Evolutionary conservation across 2,113 vertebrate genomes (phyloP).

Genomic region (Origma solitaria): DNA sequence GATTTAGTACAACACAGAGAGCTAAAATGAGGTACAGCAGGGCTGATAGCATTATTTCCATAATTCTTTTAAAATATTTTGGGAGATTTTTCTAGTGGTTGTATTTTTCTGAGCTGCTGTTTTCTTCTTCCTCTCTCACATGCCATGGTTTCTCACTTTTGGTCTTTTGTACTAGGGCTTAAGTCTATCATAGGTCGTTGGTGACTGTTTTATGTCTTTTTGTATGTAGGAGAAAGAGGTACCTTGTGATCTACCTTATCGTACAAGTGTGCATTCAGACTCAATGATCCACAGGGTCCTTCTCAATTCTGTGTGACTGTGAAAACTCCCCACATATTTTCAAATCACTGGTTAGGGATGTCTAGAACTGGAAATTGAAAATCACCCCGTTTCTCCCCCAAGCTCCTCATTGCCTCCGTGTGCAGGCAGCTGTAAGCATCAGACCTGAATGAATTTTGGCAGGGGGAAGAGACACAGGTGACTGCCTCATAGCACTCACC

Average conservation of each 20-base stretch:
- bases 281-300: fast-evolving
- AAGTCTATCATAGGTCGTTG: background rate
- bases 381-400: background rate
- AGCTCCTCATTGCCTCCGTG: background rate
- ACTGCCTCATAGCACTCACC: background rate
- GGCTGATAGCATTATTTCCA: background rate
- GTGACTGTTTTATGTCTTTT: background rate
- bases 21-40: background rate
- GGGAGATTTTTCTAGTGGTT: background rate
- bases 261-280: background rate
- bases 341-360: background rate
- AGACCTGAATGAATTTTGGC: background rate
- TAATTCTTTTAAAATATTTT: background rate
- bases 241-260: background rate
- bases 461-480: background rate
- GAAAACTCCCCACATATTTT: background rate
- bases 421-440: background rate
- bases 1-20: background rate
- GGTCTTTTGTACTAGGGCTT: background rate
- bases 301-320: background rate
- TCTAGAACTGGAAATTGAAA: background rate
- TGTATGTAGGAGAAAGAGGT: background rate
- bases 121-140: background rate
- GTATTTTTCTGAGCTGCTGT: background rate
- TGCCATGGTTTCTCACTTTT: background rate